Percentiles rank a stretch among this genome's conserved stretches.
Conservation (phyloP, 2,113 vertebrate species). For the Choloepus hoffmanni region DNA sequence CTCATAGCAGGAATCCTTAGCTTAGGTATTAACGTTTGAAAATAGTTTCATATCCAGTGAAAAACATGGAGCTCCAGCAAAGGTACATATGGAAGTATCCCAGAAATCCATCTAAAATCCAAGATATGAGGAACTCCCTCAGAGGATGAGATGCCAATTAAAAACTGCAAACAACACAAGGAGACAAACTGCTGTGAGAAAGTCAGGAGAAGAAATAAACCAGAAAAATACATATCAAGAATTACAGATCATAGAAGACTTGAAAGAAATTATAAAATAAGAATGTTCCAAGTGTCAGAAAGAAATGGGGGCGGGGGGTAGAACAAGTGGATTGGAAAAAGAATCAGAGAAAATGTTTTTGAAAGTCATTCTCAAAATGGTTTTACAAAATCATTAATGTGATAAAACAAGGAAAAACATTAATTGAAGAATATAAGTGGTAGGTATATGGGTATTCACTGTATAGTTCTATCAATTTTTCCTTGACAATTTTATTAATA, state of each 20-base stretch:
- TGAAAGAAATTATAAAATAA: slow-evolving; percentile 30
- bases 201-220: background rate
- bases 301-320: background rate
- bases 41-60: background rate
- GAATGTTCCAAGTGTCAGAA: background rate
- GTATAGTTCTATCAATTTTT: background rate
- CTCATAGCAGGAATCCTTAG: background rate
- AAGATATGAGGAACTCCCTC: background rate
- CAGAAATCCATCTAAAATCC: background rate
- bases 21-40: background rate
- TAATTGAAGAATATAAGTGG: background rate
- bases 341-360: background rate
- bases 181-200: background rate
- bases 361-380: background rate
- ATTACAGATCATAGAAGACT: background rate
- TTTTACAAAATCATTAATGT: background rate
- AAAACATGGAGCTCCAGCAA: background rate
- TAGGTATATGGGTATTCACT: background rate
- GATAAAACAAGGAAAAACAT: background rate
- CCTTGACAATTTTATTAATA: background rate
- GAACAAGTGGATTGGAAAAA: background rate
- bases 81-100: background rate
- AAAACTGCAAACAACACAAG: background rate
- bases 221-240: background rate
- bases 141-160: background rate